These are phyloP conservation scores for Corythoichthys haematopterus DNA, from an alignment of 2,113 vertebrate species.

Conservation along the genomic window DNA sequence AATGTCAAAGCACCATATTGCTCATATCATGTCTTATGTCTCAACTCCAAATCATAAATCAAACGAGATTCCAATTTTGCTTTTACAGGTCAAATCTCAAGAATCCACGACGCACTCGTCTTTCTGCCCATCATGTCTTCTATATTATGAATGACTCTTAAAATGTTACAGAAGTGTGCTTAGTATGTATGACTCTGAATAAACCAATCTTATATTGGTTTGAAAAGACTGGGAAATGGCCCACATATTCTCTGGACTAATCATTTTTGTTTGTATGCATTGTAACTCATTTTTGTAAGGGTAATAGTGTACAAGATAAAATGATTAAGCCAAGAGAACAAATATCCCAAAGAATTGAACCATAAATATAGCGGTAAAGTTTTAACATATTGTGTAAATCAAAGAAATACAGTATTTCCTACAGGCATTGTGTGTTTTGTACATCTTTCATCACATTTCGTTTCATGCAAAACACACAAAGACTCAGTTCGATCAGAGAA, in stretches of 20 bases:
- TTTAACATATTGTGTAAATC: conserved; percentile 2
- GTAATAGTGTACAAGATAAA: not conserved
- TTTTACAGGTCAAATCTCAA: conserved; percentile 64
- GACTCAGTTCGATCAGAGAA: not conserved
- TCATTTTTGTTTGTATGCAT: conserved; percentile 15
- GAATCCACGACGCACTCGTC: conserved; percentile 52
- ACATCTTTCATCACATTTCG: not conserved
- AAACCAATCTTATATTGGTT: conserved; percentile 22
- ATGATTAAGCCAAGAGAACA: not conserved
- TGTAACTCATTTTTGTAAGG: conserved; percentile 4
- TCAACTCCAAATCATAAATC: not conserved
- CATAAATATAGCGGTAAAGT: conserved; percentile 1
- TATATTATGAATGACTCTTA: conserved; percentile 62
- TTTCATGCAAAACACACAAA: not conserved
- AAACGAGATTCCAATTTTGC: conserved; percentile 26
- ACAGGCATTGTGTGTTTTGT: conserved; percentile 4
- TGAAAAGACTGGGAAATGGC: conserved; percentile 37
- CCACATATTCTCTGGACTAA: conserved; percentile 29
- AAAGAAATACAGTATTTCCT: conserved; percentile 41
- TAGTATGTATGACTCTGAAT: conserved; percentile 35
- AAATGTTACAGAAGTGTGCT: conserved; percentile 30
- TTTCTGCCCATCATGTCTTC: conserved; percentile 43
- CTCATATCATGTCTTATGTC: not conserved
- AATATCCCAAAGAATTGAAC: conserved; percentile 3
- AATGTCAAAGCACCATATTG: not conserved